phyloP scores from a whole-genome alignment of 2,888 invertebrate genomes.

The Dynastes maya region DNA sequence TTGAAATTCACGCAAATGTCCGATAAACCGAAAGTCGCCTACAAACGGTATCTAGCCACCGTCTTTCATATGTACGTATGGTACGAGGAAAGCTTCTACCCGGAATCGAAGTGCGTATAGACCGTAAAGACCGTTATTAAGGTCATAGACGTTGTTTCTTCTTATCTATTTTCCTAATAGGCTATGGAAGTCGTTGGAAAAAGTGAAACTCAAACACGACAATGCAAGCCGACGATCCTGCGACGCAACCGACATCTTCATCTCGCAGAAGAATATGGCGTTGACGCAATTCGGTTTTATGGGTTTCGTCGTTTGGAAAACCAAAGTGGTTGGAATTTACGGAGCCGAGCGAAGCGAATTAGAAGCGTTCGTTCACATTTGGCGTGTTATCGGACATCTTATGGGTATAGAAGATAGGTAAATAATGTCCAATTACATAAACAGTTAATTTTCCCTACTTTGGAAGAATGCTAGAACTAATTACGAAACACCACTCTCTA shows the following conservation, averaged over 20 bases:
- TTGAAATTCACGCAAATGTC: slow-evolving; percentile 83
- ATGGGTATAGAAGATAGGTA: slow-evolving; percentile 88
- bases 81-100: slow-evolving; percentile 82
- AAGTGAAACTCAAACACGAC: slow-evolving; percentile 80
- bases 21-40: slow-evolving; percentile 77
- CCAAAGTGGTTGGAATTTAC: slow-evolving; percentile 78
- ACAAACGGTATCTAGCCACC: slow-evolving; percentile 86
- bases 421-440: slow-evolving; percentile 52
- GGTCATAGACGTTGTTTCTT: neutral
- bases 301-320: slow-evolving; percentile 79
- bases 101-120: slow-evolving; percentile 73
- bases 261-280: slow-evolving; percentile 89
- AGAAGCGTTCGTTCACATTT: slow-evolving; percentile 86
- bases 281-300: slow-evolving; percentile 92
- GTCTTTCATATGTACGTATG: slow-evolving; percentile 84
- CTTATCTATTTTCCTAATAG: slow-evolving; percentile 64
- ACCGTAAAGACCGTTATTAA: too few species aligned
- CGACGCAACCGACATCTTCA: slow-evolving; percentile 72
- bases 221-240: slow-evolving; percentile 74
- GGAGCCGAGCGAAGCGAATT: slow-evolving; percentile 77
- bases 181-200: slow-evolving; percentile 79
- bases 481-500: too few species aligned
- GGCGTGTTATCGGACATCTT: slow-evolving; percentile 87
- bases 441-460: too few species aligned
- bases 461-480: too few species aligned